Evolutionary conservation across 1,140 invertebrate genomes (phyloP), one percentile per base, ranked within the genome.

Genomic region (Lineus longissimus): DNA sequence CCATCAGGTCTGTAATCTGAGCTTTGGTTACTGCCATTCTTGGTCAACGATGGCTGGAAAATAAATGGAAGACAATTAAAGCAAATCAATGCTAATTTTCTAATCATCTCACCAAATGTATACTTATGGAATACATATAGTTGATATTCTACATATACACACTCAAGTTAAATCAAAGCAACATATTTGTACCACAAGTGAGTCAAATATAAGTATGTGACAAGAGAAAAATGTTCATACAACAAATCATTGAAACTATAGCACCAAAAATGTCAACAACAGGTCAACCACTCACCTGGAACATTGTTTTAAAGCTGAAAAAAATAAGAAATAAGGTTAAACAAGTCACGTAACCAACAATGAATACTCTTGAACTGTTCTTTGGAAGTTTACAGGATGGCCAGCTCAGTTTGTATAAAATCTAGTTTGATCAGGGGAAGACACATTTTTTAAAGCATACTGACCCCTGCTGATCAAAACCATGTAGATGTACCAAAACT

Each of bases 291-390:
- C 63, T 76, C 65, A 76, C 75, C 47, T 67, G 65, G 25, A 73
- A 55, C 43, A 76, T 59, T 22, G 75, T 75, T 66, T 71, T 68
- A 57, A 76, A 76, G 61, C 75, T 76, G 73, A 45, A 71, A 70
- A 60, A 45, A 64, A 66, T 61, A 70, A 55, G 43, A 64, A 51
- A 59, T 36, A 17, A 29, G 22, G 23, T 59, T 40, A 59, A 11
- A 36, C 15, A 17, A 4, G 40, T n/a, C 22, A 27, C 11, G 36
- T 17, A 36, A 36, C 33, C 4, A 15, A 36, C 4, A 36, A 36
- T 36, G 4, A 36, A n/a, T n/a, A n/a, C n/a, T n/a, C n/a, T n/a
- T n/a, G n/a, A n/a, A n/a, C n/a, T n/a, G n/a, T n/a, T n/a, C n/a
- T n/a, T n/a, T n/a, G n/a, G n/a, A n/a, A n/a, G n/a, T n/a, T n/a